Base-by-base conservation (phyloP, 2,797 vertebrate species). In the Tangara arthus region DNA sequence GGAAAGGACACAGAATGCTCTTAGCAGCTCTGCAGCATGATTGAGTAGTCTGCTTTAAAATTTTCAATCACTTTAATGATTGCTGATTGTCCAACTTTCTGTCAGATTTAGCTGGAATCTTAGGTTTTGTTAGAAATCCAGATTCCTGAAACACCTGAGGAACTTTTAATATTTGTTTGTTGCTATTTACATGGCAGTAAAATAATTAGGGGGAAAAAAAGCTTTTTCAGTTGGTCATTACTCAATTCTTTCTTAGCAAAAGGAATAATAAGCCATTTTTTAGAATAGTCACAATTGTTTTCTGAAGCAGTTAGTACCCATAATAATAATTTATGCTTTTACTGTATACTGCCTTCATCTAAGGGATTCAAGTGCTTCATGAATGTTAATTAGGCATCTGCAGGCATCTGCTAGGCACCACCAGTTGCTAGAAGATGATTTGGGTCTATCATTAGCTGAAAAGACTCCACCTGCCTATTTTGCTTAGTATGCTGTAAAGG, bases 331-430 rank as follows among this genome's bases (percentile, higher is more conserved):
- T 92, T 94, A 68, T 1, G 12, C 39, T 90, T 90, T 91, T 86
- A 63, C 65, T 86, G 52, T 86, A 90, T 76, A 66, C 15, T 91
- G 89, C 69, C 47, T 94, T 91, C 55, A 60, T 95, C 69, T 83
- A 66, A 90, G 44, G 41, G 34, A 84, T 90, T 94, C 65, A 72
- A 92, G 61, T 61, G 35, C 65, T 88, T 92, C 78, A 89, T 88
- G 89, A 94, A 95, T 82, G 69, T 73, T 95, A 93, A 92, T 95
- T 93, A 96, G 59, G 72, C 94, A 95, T 96, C 87, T 96, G 89
- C 85, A 90, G 72, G 39, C 82, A 81, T 91, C 87, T 83, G 66
- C 71, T 83, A 88, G 59, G 82, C 72, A 86, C 55, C 63, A 94
- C 89, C 44, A 88, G 87, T 94, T 93, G 87, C 84, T 79, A 76